phyloP scores from a whole-genome alignment of 2,888 invertebrate genomes.

The Toxonevra muliebris region DNA sequence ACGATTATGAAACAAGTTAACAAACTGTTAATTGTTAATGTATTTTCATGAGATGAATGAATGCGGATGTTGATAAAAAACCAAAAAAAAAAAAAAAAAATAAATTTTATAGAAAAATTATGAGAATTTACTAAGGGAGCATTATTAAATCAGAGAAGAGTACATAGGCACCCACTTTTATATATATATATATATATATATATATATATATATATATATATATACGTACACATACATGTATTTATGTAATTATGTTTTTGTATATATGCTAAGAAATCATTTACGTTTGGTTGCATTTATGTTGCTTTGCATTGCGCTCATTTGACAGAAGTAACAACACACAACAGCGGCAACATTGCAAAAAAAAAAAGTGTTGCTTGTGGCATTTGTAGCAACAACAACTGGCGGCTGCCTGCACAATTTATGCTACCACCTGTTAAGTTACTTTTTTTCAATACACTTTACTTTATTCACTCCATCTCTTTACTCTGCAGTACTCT shows the following conservation, averaged over 20 bases:
- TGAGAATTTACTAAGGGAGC: constrained; percentile 9
- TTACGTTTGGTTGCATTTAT: constrained; percentile 44
- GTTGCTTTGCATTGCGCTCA: constrained; percentile 19
- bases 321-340: too few relatives aligned
- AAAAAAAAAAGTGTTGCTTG: constrained; percentile 27
- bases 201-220: constrained; percentile 2
- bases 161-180: constrained; percentile 6
- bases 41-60: neutral
- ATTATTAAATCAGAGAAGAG: constrained; percentile 1
- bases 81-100: constrained; percentile 14
- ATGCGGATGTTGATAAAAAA: neutral
- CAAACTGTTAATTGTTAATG: constrained; percentile 3
- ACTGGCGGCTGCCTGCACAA: constrained; percentile 28
- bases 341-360: too few relatives aligned
- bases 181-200: constrained; percentile 20
- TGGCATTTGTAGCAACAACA: constrained; percentile 28
- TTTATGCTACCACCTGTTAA: constrained; percentile 38
- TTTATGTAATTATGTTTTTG: neutral
- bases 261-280: constrained; percentile 38
- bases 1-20: neutral
- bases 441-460: neutral
- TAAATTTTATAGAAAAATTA: constrained; percentile 23
- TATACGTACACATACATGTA: constrained; percentile 13
- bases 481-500: too few relatives aligned
- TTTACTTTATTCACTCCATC: too few relatives aligned